Conservation (phyloP, 30 jellyfish, hydroid and myxozoan species). For the Cassiopea xamachana region DNA sequence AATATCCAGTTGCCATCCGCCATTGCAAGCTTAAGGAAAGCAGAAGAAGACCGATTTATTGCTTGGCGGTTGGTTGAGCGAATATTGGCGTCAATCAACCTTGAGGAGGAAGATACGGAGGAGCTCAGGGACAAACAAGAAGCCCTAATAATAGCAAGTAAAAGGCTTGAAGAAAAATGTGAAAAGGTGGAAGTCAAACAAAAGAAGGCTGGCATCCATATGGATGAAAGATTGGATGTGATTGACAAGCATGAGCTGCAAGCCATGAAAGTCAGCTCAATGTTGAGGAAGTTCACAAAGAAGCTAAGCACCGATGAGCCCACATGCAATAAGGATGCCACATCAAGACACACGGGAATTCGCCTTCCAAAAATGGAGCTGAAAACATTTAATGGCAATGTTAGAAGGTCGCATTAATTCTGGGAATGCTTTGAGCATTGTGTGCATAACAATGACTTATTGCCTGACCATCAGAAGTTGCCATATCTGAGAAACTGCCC, state of each 20-base stretch:
- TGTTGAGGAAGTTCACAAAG: neutral
- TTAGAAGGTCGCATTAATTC: constrained; percentile 46
- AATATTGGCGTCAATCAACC: neutral
- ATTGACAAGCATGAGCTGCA: constrained; percentile 20
- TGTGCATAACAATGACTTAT: constrained; percentile 12
- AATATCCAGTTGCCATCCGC: neutral
- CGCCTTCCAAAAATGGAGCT: constrained; percentile 60
- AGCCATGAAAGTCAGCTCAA: constrained; percentile 13
- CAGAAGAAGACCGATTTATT: constrained; percentile 32
- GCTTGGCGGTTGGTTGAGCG: constrained; percentile 20
- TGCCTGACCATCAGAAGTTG: constrained; percentile 56
- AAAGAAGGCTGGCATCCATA: neutral
- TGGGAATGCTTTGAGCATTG: constrained; percentile 70
- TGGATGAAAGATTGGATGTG: constrained; percentile 3
- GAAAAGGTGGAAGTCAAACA: constrained; percentile 4
- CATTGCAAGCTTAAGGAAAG: neutral
- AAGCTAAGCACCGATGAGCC: constrained; percentile 16
- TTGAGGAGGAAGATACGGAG: constrained; percentile 15
- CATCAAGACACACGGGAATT: neutral
- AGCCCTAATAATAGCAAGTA: constrained; percentile 19
- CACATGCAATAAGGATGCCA: neutral
- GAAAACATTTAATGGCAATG: constrained; percentile 58
- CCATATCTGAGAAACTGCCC: constrained; percentile 38
- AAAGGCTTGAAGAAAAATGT: constrained; percentile 1
- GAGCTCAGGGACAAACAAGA: constrained; percentile 23